Percentiles rank a stretch among this genome's conserved stretches.
Evolutionary conservation across 1,140 invertebrate genomes (phyloP).

Genomic region (Vollenhovia emeryi): DNA sequence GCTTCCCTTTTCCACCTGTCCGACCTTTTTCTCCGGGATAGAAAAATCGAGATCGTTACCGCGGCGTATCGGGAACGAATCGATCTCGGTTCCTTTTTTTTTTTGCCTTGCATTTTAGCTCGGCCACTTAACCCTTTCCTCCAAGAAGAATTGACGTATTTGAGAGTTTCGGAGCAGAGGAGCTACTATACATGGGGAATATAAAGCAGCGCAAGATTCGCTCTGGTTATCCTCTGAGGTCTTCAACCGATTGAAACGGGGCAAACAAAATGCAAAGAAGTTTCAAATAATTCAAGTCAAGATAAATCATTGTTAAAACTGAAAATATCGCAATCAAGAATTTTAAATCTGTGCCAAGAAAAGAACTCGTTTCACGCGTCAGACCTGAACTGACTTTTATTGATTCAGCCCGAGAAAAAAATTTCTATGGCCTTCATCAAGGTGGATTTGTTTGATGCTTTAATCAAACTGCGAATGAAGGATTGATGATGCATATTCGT

Average conservation of each 20-base stretch:
- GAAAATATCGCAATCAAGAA: conserved; percentile 28
- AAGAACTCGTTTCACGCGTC: conserved; percentile 22
- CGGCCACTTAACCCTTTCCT: conserved; percentile 38
- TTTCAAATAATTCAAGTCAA: neutral
- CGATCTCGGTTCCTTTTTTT: conserved; percentile 40
- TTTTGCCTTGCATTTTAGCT: neutral
- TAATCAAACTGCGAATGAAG: conserved; percentile 32
- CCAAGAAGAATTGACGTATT: conserved; percentile 34
- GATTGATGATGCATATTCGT: conserved; percentile 2
- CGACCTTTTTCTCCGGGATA: conserved; percentile 33
- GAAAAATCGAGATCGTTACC: conserved; percentile 60
- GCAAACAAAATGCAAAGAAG: conserved; percentile 10
- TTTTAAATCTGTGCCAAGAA: conserved; percentile 34
- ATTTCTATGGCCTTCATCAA: conserved; percentile 38
- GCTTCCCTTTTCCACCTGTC: conserved; percentile 26
- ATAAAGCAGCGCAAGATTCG: conserved; percentile 13
- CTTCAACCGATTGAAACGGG: neutral
- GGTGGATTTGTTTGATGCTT: conserved; percentile 22
- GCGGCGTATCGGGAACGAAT: conserved; percentile 53
- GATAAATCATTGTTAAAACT: conserved; percentile 34
- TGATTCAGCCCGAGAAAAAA: conserved; percentile 17
- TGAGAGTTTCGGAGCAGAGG: conserved; percentile 29
- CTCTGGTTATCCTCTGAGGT: neutral
- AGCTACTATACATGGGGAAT: conserved; percentile 23
- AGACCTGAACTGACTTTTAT: conserved; percentile 12